A percentile compares a stretch with the other conserved stretches of the same genome.
phyloP scores from a whole-genome alignment of 2,797 vertebrate genomes.

The Pelobates cultripes region DNA sequence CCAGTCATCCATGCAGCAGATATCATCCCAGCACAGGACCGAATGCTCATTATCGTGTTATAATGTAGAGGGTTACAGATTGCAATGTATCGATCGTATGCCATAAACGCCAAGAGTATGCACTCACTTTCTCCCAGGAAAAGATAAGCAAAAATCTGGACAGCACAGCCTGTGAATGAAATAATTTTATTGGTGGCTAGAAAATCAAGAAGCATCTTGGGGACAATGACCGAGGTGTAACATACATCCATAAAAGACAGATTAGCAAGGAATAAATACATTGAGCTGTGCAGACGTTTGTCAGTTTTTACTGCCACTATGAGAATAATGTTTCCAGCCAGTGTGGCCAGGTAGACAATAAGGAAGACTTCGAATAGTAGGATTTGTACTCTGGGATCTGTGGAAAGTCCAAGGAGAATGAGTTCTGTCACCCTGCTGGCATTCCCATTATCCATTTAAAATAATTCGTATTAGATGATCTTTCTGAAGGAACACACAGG shows the following conservation, averaged over 20 bases:
- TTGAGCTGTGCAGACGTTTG: neutral
- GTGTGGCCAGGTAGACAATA: neutral
- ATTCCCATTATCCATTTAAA: too few relatives aligned
- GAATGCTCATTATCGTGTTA: neutral
- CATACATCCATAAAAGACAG: neutral
- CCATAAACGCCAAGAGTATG: too few relatives aligned
- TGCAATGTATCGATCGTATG: too few relatives aligned
- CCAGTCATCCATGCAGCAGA: constrained; percentile 19
- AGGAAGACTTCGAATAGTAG: neutral
- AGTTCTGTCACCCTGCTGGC: neutral
- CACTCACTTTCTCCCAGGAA: neutral
- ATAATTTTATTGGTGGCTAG: neutral
- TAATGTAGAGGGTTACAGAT: neutral
- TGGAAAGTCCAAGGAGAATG: constrained; percentile 11
- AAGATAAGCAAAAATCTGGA: constrained; percentile 1
- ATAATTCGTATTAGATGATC: too few relatives aligned
- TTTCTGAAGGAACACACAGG: too few relatives aligned
- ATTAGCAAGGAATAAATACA: neutral
- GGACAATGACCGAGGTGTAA: neutral
- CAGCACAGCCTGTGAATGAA: neutral
- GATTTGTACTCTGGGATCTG: neutral
- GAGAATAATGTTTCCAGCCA: neutral
- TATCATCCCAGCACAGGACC: neutral
- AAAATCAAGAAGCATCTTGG: constrained; percentile 26
- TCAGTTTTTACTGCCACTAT: neutral